These are phyloP conservation scores for Enchytraeus crypticus DNA, from an alignment of 2,888 invertebrate species.

Conservation along the genomic window DNA sequence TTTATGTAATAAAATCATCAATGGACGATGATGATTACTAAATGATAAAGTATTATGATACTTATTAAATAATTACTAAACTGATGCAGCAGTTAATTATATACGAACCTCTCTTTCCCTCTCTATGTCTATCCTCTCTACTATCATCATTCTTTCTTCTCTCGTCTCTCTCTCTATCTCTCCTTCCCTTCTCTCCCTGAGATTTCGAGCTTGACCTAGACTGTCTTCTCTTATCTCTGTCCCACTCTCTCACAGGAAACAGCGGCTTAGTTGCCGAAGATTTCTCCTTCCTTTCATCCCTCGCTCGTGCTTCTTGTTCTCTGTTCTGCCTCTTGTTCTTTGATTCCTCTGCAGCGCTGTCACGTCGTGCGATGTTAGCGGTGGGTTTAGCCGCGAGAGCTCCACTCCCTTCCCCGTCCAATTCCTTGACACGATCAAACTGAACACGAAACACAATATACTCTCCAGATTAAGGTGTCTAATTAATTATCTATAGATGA, in stretches of 20 bases:
- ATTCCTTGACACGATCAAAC: not conserved
- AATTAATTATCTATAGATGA: too few relatives aligned
- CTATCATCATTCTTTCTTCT: slow-evolving; percentile 13
- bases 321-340: slow-evolving; percentile 13
- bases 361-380: too few relatives aligned
- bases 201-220: slow-evolving; percentile 33
- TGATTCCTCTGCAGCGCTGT: not conserved
- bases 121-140: slow-evolving; percentile 14
- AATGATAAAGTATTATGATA: too few relatives aligned
- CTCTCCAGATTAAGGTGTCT: too few relatives aligned
- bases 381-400: too few relatives aligned
- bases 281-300: not conserved
- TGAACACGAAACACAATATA: too few relatives aligned
- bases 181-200: slow-evolving; percentile 20
- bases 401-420: too few relatives aligned
- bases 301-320: slow-evolving; percentile 10
- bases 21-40: too few relatives aligned
- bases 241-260: slow-evolving; percentile 26
- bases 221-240: slow-evolving; percentile 24
- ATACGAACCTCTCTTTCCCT: slow-evolving; percentile 25
- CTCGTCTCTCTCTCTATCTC: slow-evolving; percentile 14
- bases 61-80: too few relatives aligned
- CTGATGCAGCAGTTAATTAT: too few relatives aligned
- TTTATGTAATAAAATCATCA: too few relatives aligned
- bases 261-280: slow-evolving; percentile 11